A percentile compares a stretch with the other conserved stretches of the same genome.
These are phyloP conservation scores for Phyllostomus hastatus DNA, from an alignment of 2,113 vertebrate genomes.

Conservation along the genomic window DNA sequence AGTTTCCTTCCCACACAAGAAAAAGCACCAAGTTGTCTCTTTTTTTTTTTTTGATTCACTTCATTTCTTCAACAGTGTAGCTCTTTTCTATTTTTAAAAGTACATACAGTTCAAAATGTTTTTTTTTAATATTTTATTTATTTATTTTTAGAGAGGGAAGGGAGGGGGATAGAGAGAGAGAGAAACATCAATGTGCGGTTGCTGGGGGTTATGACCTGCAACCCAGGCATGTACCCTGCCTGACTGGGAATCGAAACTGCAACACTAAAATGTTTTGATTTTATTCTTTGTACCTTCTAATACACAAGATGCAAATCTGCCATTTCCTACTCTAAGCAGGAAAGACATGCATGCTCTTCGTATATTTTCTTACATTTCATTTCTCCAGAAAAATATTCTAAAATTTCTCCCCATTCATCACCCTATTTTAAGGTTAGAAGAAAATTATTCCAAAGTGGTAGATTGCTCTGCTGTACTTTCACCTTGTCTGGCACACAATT, in stretches of 20 bases:
- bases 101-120: background rate
- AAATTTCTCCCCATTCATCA: background rate
- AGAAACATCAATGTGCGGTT: too few species aligned
- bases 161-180: too few species aligned
- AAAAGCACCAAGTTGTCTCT: background rate
- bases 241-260: too few species aligned
- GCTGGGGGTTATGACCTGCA: too few species aligned
- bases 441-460: background rate
- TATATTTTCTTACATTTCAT: slow-evolving; percentile 22
- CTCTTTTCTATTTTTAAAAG: slow-evolving; percentile 12
- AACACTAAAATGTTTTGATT: background rate
- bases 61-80: background rate
- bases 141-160: too few species aligned
- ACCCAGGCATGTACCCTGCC: too few species aligned
- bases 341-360: background rate
- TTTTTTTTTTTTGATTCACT: background rate
- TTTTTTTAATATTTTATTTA: too few species aligned
- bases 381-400: background rate
- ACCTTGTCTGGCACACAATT: background rate
- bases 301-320: background rate
- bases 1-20: background rate
- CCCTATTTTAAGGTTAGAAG: background rate
- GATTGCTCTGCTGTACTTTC: background rate
- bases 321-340: background rate
- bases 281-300: slow-evolving; percentile 22